Evolutionary conservation across 2,888 invertebrate genomes (phyloP), one percentile per base, ranked within the genome.

Genomic region (Dyspetes luteomarginatus): DNA sequence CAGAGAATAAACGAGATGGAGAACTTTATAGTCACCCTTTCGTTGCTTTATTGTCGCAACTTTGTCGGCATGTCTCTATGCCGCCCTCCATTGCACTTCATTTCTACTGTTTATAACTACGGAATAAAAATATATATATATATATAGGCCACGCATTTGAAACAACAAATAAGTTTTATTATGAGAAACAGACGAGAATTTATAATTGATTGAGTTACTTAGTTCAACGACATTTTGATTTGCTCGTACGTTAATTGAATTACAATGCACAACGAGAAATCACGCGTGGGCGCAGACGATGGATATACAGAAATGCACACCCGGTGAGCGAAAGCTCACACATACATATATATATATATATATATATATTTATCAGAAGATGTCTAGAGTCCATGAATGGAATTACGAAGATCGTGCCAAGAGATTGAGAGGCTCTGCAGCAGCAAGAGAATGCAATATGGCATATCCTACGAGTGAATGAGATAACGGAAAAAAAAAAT

Each of bases 381-480:
- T 12, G 9, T 7, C 36, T 3, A 74, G 83, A 65, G 76, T 82
- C 81, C 77, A 84, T 84, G 84, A 84, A 87, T 87, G 83, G 84
- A 87, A 85, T 85, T 79, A 73, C 78, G 62, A 56, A 68, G 76
- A 80, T 81, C 48, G 19, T 26, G 56, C 36, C 9, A 28, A 45
- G 48, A 48, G 73, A 81, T 67, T 62, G 52, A 62, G 28, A 28
- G n/a, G 68, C 15, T 36, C 28, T 22, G 64, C 41, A 60, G 24
- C 19, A 15, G 28, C n/a, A 24, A 9, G 43, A 55, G 43, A 60
- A 7, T 74, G 24, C 65, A 48, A 60, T 76, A 43, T 76, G 52
- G 77, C 56, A 30, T 69, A 55, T 69, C 41, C 62, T 45, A 73
- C 56, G 50, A 52, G 36, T 24, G 3, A 19, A 45, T 17, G 48